phyloP scores from a whole-genome alignment of 2,113 vertebrate species.

The Cavia aperea region DNA sequence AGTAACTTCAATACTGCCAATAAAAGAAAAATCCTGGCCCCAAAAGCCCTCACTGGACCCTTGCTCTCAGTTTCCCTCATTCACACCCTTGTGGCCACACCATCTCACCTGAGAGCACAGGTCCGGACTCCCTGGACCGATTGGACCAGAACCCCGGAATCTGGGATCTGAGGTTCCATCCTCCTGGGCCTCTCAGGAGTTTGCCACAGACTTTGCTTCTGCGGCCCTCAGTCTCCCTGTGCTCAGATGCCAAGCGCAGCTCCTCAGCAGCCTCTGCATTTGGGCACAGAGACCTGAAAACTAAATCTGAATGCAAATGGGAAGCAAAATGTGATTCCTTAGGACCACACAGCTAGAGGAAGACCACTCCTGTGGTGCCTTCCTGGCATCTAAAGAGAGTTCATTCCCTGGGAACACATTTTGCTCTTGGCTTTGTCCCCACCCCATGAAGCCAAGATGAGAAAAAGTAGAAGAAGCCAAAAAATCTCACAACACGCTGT shows the following conservation, averaged over 20 bases:
- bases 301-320: not conserved
- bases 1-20: not conserved
- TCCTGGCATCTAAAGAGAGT: not conserved
- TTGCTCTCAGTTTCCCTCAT: not conserved
- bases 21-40: not conserved
- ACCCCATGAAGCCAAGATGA: not conserved
- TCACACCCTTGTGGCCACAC: not conserved
- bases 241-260: not conserved
- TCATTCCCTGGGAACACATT: not conserved
- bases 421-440: not conserved
- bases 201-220: not conserved
- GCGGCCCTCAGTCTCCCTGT: not conserved
- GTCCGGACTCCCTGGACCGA: not conserved
- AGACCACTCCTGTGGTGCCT: not conserved
- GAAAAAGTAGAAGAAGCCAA: not conserved
- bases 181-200: not conserved
- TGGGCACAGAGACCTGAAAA: not conserved
- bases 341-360: not conserved
- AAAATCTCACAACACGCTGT: not conserved
- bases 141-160: not conserved
- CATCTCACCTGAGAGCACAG: not conserved
- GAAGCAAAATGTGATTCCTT: not conserved
- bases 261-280: not conserved
- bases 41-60: not conserved
- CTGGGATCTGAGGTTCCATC: not conserved